A percentile compares a stretch with the other conserved stretches of the same genome.
phyloP scores from a whole-genome alignment of 2,797 vertebrate species.

The Sus cebifrons region DNA sequence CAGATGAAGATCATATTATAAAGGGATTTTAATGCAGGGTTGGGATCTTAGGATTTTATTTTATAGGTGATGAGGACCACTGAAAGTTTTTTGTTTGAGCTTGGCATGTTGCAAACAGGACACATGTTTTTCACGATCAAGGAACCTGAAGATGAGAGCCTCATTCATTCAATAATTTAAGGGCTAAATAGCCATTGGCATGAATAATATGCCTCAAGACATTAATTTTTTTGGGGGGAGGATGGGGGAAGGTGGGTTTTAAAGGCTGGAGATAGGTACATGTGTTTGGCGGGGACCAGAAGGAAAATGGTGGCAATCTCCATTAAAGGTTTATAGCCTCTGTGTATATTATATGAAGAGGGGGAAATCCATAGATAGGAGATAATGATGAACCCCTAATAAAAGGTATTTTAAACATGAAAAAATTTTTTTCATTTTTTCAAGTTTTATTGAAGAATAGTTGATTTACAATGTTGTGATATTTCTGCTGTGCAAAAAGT shows the following conservation, averaged over 20 bases:
- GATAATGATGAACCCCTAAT: neutral
- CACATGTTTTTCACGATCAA: neutral
- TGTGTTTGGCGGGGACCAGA: neutral
- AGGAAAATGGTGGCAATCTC: neutral
- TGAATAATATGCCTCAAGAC: neutral
- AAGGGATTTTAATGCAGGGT: neutral
- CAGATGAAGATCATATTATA: neutral
- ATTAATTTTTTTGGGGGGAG: neutral
- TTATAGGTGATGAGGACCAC: neutral
- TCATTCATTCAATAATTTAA: neutral
- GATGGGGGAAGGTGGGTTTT: too few relatives aligned
- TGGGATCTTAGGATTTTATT: neutral
- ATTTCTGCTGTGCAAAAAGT: too few relatives aligned
- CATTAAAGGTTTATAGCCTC: neutral
- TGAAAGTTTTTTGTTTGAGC: neutral
- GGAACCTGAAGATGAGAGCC: neutral
- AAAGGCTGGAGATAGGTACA: neutral
- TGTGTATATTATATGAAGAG: neutral
- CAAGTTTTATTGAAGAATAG: too few relatives aligned
- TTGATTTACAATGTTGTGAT: too few relatives aligned
- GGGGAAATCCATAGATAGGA: neutral
- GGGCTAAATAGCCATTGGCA: neutral
- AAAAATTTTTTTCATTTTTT: neutral
- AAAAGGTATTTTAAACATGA: conserved; percentile 40
- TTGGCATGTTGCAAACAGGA: neutral